phyloP scores from a whole-genome alignment of 2,797 vertebrate species.

The Scolopax bukidnonensis region DNA sequence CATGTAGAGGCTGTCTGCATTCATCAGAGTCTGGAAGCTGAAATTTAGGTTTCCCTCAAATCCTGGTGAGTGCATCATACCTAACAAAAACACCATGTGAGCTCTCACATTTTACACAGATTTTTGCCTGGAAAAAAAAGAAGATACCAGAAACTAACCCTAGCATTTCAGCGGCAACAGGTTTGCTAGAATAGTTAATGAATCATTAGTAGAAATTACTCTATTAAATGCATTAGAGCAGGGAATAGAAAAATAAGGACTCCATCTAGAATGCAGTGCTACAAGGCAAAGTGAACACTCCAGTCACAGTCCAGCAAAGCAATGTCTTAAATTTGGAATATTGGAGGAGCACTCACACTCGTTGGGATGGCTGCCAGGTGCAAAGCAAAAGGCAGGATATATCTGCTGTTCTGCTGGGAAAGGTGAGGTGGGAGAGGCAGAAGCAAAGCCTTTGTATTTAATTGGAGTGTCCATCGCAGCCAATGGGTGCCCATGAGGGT shows the following conservation, averaged over 20 bases:
- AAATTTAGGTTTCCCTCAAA: slow-evolving; percentile 84
- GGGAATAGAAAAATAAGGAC: neutral
- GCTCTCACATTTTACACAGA: slow-evolving; percentile 13
- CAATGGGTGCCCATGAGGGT: neutral
- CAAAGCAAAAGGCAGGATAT: neutral
- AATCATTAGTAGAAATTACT: neutral
- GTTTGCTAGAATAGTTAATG: slow-evolving; percentile 41
- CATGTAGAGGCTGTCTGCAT: slow-evolving; percentile 92
- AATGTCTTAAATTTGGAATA: neutral
- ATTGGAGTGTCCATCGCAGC: neutral
- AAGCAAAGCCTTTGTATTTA: neutral
- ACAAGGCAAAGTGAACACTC: slow-evolving; percentile 1
- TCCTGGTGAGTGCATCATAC: slow-evolving; percentile 89
- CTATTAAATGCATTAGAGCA: neutral
- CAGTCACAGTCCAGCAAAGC: slow-evolving; percentile 20
- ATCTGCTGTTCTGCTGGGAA: neutral
- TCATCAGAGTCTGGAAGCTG: slow-evolving; percentile 91
- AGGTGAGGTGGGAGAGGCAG: neutral
- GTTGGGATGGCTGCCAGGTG: neutral
- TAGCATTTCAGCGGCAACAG: slow-evolving; percentile 14
- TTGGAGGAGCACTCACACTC: neutral
- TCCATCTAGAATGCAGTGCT: neutral
- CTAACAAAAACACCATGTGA: slow-evolving; percentile 73
- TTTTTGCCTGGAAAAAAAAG: neutral
- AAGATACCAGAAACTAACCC: slow-evolving; percentile 16